Percentiles rank a stretch among this genome's conserved stretches.
These are phyloP conservation scores for Nephrocerus scutellatus DNA, from an alignment of 2,888 invertebrate species.

Conservation along the genomic window DNA sequence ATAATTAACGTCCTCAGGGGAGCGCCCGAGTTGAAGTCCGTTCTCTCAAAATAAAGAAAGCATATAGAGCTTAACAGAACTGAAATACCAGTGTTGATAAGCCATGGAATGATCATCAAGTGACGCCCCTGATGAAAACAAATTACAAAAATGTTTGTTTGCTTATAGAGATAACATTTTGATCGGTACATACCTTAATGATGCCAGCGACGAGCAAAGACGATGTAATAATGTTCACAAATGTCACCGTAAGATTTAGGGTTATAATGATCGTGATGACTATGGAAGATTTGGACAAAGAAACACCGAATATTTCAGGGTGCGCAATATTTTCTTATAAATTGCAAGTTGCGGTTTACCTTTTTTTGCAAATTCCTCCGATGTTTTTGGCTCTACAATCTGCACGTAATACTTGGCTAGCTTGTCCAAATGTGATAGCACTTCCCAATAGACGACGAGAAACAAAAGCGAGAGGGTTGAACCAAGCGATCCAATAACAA, in stretches of 20 bases:
- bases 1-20: constrained; percentile 13
- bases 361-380: constrained; percentile 10
- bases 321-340: background rate
- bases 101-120: constrained; percentile 35
- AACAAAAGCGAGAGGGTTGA: constrained; percentile 27
- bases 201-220: constrained; percentile 34
- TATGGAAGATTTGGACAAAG: constrained; percentile 13
- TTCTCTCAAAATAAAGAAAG: constrained; percentile 11
- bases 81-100: constrained; percentile 30
- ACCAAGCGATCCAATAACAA: constrained; percentile 42
- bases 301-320: background rate
- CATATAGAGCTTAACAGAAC: constrained; percentile 21
- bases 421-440: constrained; percentile 25
- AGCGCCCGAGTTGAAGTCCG: constrained; percentile 11
- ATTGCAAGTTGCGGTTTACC: constrained; percentile 18
- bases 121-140: constrained; percentile 32
- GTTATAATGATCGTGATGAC: constrained; percentile 24
- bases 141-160: background rate
- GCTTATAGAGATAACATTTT: too few relatives aligned
- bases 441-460: constrained; percentile 22
- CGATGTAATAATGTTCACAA: constrained; percentile 35
- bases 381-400: constrained; percentile 6
- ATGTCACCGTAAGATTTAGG: constrained; percentile 27
- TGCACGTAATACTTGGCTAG: constrained; percentile 20
- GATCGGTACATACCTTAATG: constrained; percentile 35